These are phyloP conservation scores for Eidolon dupreanum DNA, from an alignment of 2,797 vertebrate genomes.

Conservation along the genomic window DNA sequence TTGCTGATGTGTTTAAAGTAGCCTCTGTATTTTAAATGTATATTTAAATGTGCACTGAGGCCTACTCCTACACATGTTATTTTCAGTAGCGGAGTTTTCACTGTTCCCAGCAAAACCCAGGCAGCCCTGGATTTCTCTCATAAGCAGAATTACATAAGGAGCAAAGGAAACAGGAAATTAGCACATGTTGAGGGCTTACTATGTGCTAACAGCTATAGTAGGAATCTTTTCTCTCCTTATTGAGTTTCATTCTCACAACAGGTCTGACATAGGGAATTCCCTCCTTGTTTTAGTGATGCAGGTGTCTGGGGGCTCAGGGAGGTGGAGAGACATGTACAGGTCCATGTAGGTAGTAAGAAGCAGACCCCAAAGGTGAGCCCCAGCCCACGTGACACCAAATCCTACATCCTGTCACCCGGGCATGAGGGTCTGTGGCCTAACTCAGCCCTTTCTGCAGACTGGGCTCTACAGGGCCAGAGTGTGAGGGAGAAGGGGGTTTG, in stretches of 20 bases:
- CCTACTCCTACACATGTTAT: slow-evolving; percentile 21
- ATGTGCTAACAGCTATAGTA: neutral
- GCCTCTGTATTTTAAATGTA: slow-evolving; percentile 31
- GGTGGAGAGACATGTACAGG: neutral
- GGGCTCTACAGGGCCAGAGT: neutral
- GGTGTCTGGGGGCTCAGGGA: neutral
- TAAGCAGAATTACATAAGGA: slow-evolving; percentile 57
- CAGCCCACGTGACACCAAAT: neutral
- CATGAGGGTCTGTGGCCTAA: neutral
- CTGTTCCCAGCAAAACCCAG: slow-evolving; percentile 30
- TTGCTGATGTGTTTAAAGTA: neutral
- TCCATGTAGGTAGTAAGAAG: neutral
- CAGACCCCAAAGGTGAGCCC: neutral
- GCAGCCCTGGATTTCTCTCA: slow-evolving; percentile 26
- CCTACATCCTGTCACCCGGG: no score
- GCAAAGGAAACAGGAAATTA: slow-evolving; percentile 25
- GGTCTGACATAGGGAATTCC: neutral
- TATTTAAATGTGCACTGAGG: slow-evolving; percentile 21
- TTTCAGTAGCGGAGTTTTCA: slow-evolving; percentile 49
- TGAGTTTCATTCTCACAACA: neutral
- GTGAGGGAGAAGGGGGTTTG: neutral
- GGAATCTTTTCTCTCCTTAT: neutral
- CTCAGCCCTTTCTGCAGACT: no score
- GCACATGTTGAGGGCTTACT: neutral
- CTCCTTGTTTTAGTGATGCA: neutral